A percentile compares a stretch with the other conserved stretches of the same genome.
Conservation (phyloP, 1,140 invertebrate species). For the Trypoxylus dichotomus region DNA sequence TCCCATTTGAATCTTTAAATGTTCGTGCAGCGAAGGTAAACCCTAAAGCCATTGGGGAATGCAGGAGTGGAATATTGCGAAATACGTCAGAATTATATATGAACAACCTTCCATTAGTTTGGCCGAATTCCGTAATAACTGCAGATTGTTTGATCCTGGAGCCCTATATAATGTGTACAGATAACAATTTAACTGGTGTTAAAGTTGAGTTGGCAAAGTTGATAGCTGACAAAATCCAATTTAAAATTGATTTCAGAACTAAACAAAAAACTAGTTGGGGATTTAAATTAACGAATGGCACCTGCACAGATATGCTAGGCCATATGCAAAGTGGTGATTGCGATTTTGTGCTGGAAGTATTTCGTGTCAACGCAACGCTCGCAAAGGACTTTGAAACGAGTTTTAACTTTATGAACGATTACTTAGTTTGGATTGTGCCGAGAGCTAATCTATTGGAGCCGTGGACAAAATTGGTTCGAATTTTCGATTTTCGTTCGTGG, state of each 20-base stretch:
- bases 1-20: not conserved
- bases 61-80: not conserved
- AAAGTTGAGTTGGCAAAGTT: slow-evolving; percentile 1
- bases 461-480: slow-evolving; percentile 1
- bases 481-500: slow-evolving; percentile 15
- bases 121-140: not conserved
- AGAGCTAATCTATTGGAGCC: not conserved
- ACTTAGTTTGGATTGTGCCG: slow-evolving; percentile 9
- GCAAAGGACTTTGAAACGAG: slow-evolving; percentile 19
- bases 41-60: not conserved
- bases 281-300: not conserved
- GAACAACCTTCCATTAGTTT: slow-evolving; percentile 13
- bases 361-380: not conserved
- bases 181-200: not conserved
- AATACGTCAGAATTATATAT: not conserved
- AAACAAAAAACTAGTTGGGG: not conserved
- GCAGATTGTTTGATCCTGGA: not conserved
- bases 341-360: slow-evolving; percentile 12
- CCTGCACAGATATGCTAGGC: not conserved
- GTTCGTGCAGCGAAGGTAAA: not conserved
- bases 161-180: slow-evolving; percentile 5
- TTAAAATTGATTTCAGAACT: slow-evolving; percentile 2
- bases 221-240: not conserved
- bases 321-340: not conserved
- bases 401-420: slow-evolving; percentile 4